Evolutionary conservation across 1,140 invertebrate species (phyloP), one percentile per base, ranked within the genome.

Genomic region (Chlorops oryzae): DNA sequence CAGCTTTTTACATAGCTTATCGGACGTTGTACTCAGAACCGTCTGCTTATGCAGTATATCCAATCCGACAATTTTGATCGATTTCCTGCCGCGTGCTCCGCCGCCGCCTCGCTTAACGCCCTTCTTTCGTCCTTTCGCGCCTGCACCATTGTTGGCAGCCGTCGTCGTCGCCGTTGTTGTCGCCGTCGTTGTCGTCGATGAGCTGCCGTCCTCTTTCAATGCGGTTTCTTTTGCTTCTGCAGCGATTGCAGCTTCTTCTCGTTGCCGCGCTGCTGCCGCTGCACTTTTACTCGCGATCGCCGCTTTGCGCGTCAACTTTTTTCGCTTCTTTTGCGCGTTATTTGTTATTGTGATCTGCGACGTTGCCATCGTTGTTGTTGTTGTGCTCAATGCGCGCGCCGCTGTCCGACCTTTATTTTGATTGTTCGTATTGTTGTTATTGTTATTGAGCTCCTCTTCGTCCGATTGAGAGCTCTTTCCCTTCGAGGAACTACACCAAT

Each of bases 1-100:
- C 55, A 81, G 70, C 60, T 85, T 85, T 58, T 86, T 84, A 4
- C 82, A 78, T 54, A 77, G 73, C 41, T 72, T 66, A 44, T 77
- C 77, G 47, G 70, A 62, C 18, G 75, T 79, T 1, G 91, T 95
- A 60, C 90, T 94, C 3, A 92, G 78, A 41, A 96, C 74, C 17
- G 92, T 96, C 72, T 94, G 86, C 60, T 83, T 90, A 69, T 96
- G 92, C 50, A 96, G 73, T 52, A 94, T 74, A 75, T 95, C 92
- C 44, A 96, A 75, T 17, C 91, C 90, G 50, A 84, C 85, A 56
- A 91, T 91, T 72, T 72, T 72, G 7, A 72, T 34, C 18, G 56
- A 64, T 10, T 65, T 69, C 6, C 59, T 51, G 6, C 65, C 62
- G 0, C 66, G 58, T 1, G 56, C 57, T 1, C 62, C 62, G 55